Evolutionary conservation across 2,797 vertebrate species (phyloP), one percentile per base, ranked within the genome.

Genomic region (Emys orbicularis): DNA sequence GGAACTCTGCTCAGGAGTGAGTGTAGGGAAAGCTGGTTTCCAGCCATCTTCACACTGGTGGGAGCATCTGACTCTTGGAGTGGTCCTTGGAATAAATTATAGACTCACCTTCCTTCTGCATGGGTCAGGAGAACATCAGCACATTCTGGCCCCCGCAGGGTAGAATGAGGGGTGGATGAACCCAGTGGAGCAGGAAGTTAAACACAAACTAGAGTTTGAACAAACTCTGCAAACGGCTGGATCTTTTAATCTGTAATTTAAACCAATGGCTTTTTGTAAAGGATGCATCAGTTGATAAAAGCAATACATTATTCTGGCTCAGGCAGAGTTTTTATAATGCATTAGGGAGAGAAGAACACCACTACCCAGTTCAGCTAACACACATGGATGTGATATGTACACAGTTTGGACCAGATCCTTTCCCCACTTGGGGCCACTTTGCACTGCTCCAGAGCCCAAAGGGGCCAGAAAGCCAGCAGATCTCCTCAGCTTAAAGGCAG

Each of bases 31-130:
- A n/a, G 21, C 84, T 37, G 12, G 47, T 5, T 10, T 47, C 84
- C 50, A 50, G 59, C 83, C 27, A 25, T 47, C 56, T 95, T 57
- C 85, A 47, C 93, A 49, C 53, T 94, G 37, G 77, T 2, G 2
- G 21, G 87, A 29, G 49, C 61, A 19, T 12, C 18, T 0, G 31
- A 12, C 19, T 68, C 41, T 44, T 61, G 12, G 34, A 13, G 3
- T 49, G 84, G 37, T 34, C 94, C 89, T 72, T 77, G 57, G 88
- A 88, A 54, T 52, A 87, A 88, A 13, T 18, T 85, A 29, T 34
- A 79, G 21, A 79, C 25, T 84, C 47, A 37, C 0, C 0, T 19
- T 94, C 76, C 47, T 79, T 79, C 41, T 79, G 12, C n/a, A 18
- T 23, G 5, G 5, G 7, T 4, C n/a, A 88, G 44, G 13, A 92